Conservation (phyloP, 2,888 invertebrate genomes). For the Ernsta delagoae region DNA sequence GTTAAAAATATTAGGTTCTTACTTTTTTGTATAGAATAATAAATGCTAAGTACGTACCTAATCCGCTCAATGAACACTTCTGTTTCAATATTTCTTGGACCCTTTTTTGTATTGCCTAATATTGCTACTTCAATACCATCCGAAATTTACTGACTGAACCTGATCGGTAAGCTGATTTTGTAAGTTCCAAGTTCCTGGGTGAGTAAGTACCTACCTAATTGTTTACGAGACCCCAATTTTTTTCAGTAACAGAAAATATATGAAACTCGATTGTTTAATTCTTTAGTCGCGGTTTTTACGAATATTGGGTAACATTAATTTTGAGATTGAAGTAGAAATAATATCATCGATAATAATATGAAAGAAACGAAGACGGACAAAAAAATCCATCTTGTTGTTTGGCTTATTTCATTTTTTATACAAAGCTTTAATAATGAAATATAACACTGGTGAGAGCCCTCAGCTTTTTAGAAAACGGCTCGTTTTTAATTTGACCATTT, state of each 20-base stretch:
- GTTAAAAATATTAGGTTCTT: no score
- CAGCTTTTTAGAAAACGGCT: no score
- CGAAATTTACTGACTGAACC: conserved; percentile 9
- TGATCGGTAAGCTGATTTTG: conserved; percentile 5
- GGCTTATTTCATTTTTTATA: no score
- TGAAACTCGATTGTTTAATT: conserved; percentile 15
- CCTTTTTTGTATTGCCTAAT: background rate
- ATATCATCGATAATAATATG: no score
- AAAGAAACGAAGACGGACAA: no score
- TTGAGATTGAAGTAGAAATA: no score
- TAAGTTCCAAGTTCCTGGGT: background rate
- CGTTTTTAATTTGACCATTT: no score
- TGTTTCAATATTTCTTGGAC: background rate
- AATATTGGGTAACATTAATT: conserved; percentile 5
- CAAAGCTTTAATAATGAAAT: no score
- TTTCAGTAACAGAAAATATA: background rate
- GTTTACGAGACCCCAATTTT: conserved; percentile 26
- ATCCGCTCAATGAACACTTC: background rate
- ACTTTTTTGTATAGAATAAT: no score
- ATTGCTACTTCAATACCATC: background rate
- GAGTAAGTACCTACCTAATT: background rate
- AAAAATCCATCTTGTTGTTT: no score
- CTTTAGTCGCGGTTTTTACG: conserved; percentile 9
- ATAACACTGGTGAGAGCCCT: no score
- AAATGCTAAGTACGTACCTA: no score